Evolutionary conservation across 2,113 vertebrate species (phyloP), one percentile per base, ranked within the genome.

Genomic region (Mastomys natalensis): DNA sequence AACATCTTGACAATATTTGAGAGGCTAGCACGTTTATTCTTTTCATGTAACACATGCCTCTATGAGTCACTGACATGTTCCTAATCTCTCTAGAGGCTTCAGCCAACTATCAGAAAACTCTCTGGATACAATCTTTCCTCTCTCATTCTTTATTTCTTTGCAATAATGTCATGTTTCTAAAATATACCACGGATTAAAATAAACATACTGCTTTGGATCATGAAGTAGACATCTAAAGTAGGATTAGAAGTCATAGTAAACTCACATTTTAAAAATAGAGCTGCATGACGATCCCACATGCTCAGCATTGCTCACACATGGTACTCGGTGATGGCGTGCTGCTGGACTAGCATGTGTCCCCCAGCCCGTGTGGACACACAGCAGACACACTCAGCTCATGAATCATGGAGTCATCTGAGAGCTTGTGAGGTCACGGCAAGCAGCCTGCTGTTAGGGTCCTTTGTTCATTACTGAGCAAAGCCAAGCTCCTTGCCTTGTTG

Each of bases 341-440:
- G 26, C 92, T 90, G 73, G 87, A 9, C 85, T 10, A 90, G n/a
- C 72, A 97, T 7, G 1, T 93, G 91, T 78, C 16, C 90, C 93
- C 93, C 95, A 97, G 96, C 85, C 93, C 10, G 73, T 91, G 89
- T 93, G 89, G 98, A 97, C 90, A 96, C 76, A 96, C 96, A 97
- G 74, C 97, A 98, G 97, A 91, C 26, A 40, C 93, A 95, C 73
- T 90, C 53, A 95, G 90, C 70, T 87, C 85, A 76, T 87, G 96
- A 95, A 84, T 96, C 84, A 66, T 21, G 51, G 73, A 84, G 91
- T 91, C 17, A 96, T 95, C 96, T 24, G 85, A 96, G 94, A 87
- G 43, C 73, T 80, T 94, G n/a, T 90, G 80, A 84, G 90, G 66
- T 98, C 45, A 98, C 93, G 85, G 81, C 58, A 55, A 55, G 64